A percentile compares a stretch with the other conserved stretches of the same genome.
Conservation (phyloP, 2,888 invertebrate genomes). For the Archips xylosteana region DNA sequence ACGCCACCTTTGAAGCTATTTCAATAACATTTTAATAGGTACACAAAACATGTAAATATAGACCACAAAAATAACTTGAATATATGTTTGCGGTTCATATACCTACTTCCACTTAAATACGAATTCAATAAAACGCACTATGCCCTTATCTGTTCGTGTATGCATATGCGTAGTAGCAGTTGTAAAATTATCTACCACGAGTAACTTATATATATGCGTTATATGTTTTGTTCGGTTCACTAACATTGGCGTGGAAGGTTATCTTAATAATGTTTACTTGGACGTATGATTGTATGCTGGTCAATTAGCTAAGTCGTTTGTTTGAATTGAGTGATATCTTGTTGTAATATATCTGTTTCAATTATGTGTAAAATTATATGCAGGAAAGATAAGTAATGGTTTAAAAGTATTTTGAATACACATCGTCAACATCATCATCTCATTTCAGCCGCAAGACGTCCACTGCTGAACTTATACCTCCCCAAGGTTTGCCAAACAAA, state of each 20-base stretch:
- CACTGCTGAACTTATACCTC: too few species aligned
- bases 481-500: too few species aligned
- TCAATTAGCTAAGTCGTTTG: neutral
- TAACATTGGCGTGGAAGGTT: slow-evolving; percentile 28
- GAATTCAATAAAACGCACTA: slow-evolving; percentile 55
- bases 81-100: neutral
- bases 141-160: slow-evolving; percentile 57
- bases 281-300: neutral
- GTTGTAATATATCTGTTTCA: too few species aligned
- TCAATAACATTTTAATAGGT: too few species aligned
- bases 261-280: slow-evolving; percentile 20
- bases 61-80: neutral
- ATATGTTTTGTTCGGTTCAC: slow-evolving; percentile 19
- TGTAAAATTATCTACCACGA: slow-evolving; percentile 64
- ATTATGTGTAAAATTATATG: too few species aligned
- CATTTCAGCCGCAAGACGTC: too few species aligned
- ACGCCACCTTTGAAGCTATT: too few species aligned
- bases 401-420: too few species aligned
- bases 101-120: slow-evolving; percentile 51
- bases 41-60: neutral
- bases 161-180: slow-evolving; percentile 54
- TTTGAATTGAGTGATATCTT: too few species aligned
- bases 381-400: too few species aligned
- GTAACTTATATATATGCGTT: slow-evolving; percentile 17
- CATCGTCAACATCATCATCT: too few species aligned